Evolutionary conservation across 1,140 invertebrate species (phyloP), one percentile per base, ranked within the genome.

Genomic region (Ceratosolen fusciceps): DNA sequence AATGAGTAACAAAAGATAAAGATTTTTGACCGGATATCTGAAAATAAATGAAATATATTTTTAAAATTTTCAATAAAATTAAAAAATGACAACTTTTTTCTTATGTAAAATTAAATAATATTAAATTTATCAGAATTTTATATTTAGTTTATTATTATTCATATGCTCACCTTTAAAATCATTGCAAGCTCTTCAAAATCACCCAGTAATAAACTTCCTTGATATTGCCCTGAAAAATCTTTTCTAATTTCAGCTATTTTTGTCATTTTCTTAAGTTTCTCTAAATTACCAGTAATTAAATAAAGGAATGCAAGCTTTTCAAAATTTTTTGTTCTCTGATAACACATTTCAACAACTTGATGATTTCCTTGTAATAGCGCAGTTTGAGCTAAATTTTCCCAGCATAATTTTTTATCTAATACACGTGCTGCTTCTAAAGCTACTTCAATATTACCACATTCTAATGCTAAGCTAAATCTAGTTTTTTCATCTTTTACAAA

Each of bases 401-500:
- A 99, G 84, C 98, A 98, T 10, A 92, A 89, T 82, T 97, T 96
- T 86, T 99, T 96, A 90, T 99, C 98, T 8, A 99, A 88, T 3
- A 95, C 94, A 86, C 97, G 95, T 2, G 98, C 98, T 0, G 98
- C 97, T 89, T 99, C 98, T 1, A 96, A 84, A 0, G 96, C 95
- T 56, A 98, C 97, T 87, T 99, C 98, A 86, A 99, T 98, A 88
- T 99, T 99, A 12, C 98, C 98, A 90, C 99, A 99, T 90, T 99
- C 98, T 16, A 99, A 89, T 0, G 99, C 98, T 70, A 99, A 89
- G 3, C 96, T 96, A 89, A 99, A 98, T 60, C 98, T 92, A 0
- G 98, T 99, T 85, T 98, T 99, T 82, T 99, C 97, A 88, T 99
- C 98, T 89, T 99, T 99, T 0, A 99, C 99, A 91, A 99, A 99